A percentile compares a stretch with the other conserved stretches of the same genome.
Evolutionary conservation across 2,888 invertebrate species (phyloP).

Genomic region (Apotomis turbidana): DNA sequence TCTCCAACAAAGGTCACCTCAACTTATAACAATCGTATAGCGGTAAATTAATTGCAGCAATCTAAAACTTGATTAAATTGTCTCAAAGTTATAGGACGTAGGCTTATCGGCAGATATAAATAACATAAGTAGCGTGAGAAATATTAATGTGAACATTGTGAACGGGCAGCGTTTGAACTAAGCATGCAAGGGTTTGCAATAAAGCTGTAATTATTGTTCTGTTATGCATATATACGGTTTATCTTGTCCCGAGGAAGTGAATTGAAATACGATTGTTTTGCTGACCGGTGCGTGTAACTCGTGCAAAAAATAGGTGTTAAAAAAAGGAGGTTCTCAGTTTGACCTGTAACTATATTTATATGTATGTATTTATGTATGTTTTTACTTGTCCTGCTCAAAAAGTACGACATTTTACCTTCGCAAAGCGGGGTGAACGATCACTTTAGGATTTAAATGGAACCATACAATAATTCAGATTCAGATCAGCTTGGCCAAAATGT

Average conservation of each 20-base stretch:
- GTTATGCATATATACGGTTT: slow-evolving; percentile 22
- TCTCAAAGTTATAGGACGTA: slow-evolving; percentile 37
- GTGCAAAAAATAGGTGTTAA: too few species aligned
- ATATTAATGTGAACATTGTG: slow-evolving; percentile 39
- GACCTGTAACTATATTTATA: too few species aligned
- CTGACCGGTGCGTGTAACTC: slow-evolving; percentile 12
- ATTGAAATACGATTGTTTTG: slow-evolving; percentile 27
- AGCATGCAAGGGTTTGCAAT: slow-evolving; percentile 32
- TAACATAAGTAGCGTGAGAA: slow-evolving; percentile 40
- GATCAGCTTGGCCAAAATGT: too few species aligned
- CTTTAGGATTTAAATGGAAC: too few species aligned
- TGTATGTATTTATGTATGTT: too few species aligned
- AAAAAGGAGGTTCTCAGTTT: too few species aligned
- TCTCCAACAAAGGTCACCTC: slow-evolving; percentile 7
- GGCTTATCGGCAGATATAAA: slow-evolving; percentile 41
- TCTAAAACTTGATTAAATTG: slow-evolving; percentile 35
- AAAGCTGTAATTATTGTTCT: slow-evolving; percentile 29
- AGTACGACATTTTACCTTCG: too few species aligned
- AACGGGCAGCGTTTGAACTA: slow-evolving; percentile 29
- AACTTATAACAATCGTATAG: slow-evolving; percentile 15
- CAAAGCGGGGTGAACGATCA: too few species aligned
- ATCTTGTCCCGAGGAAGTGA: slow-evolving; percentile 5
- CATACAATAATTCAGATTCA: too few species aligned
- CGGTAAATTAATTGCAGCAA: slow-evolving; percentile 34
- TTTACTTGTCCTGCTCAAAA: too few species aligned